Evolutionary conservation across 2,888 invertebrate species (phyloP).

Genomic region (Trichopoda pennipes): DNA sequence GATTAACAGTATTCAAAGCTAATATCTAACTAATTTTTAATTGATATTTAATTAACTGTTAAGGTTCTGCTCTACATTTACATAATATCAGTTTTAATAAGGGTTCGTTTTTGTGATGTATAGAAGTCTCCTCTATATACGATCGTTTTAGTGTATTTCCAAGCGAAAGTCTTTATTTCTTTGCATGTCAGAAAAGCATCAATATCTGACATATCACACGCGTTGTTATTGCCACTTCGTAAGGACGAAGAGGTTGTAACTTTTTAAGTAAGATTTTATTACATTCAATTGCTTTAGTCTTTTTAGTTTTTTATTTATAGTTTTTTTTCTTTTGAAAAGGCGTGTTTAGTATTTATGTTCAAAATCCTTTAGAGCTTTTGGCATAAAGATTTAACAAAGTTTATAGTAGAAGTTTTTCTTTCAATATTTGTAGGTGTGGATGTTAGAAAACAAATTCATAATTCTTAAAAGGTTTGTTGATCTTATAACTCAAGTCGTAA

Average conservation of each 20-base stretch:
- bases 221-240: slow-evolving; percentile 23
- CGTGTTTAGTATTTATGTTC: background rate
- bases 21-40: background rate
- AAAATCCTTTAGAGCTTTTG: background rate
- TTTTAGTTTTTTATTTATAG: too few relatives aligned
- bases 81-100: background rate
- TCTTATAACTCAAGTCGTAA: too few relatives aligned
- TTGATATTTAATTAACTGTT: background rate
- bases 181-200: slow-evolving; percentile 55
- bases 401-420: too few relatives aligned
- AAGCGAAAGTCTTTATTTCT: slow-evolving; percentile 54
- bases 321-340: background rate
- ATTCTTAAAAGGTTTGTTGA: too few relatives aligned
- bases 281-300: background rate
- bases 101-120: background rate
- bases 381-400: too few relatives aligned
- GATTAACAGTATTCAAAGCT: too few relatives aligned
- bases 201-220: slow-evolving; percentile 53
- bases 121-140: too few relatives aligned
- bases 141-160: slow-evolving; percentile 17
- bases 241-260: slow-evolving; percentile 19
- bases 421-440: too few relatives aligned
- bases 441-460: too few relatives aligned
- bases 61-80: background rate
- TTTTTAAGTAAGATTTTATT: slow-evolving; percentile 26